Percentiles rank a stretch among this genome's conserved stretches.
Conservation (phyloP, 2,888 invertebrate species). For the Tenodera sinensis region DNA sequence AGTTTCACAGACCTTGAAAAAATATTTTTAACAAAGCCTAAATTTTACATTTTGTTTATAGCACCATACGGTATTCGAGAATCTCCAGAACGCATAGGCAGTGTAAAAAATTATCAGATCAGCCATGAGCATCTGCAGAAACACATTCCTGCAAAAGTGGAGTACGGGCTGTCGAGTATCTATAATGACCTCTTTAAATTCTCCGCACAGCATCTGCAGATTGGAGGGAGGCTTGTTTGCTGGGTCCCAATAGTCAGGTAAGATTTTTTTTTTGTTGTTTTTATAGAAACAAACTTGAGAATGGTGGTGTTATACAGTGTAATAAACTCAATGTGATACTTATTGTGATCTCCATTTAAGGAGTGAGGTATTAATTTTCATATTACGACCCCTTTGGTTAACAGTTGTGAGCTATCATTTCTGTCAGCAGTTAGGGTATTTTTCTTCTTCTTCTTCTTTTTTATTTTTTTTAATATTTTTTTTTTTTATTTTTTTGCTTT, state of each 20-base stretch:
- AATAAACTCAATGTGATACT: no score
- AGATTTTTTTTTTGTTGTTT: conserved; percentile 19
- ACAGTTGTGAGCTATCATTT: no score
- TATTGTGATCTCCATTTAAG: no score
- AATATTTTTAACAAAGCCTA: not conserved
- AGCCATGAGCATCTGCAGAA: conserved; percentile 61
- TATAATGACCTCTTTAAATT: conserved; percentile 82
- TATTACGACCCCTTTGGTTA: no score
- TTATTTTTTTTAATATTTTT: no score
- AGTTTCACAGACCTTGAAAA: no score
- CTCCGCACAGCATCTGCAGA: conserved; percentile 68
- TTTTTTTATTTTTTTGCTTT: no score
- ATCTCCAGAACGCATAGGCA: conserved; percentile 80
- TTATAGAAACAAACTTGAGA: no score
- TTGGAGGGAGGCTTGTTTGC: conserved; percentile 82
- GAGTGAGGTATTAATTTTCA: no score
- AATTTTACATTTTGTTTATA: conserved; percentile 44
- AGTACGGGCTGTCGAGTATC: conserved; percentile 78
- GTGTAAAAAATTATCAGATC: conserved; percentile 53
- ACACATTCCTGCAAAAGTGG: conserved; percentile 81
- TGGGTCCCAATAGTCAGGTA: conserved; percentile 92
- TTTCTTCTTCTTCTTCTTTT: no score
- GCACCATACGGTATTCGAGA: conserved; percentile 98
- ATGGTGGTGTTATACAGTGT: no score
- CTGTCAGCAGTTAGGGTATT: no score